Evolutionary conservation across 2,888 invertebrate genomes (phyloP).

Genomic region (Catocala fraxini): DNA sequence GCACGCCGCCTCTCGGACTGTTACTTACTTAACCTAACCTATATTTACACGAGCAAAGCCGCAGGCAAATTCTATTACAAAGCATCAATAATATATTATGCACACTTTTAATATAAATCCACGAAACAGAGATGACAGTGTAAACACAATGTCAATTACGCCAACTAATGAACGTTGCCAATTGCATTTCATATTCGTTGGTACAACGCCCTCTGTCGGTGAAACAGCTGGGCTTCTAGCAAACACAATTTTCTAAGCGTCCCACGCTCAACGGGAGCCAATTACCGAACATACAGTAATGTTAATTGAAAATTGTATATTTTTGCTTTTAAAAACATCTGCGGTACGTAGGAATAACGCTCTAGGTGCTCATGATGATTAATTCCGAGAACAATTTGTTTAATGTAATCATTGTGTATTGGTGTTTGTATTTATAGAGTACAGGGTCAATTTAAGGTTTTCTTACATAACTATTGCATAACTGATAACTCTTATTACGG

Average conservation of each 20-base stretch:
- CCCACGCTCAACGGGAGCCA: slow-evolving; percentile 8
- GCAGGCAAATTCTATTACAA: too few relatives aligned
- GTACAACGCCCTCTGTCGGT: slow-evolving; percentile 4
- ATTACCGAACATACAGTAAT: slow-evolving; percentile 16
- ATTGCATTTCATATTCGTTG: slow-evolving; percentile 26
- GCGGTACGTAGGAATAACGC: background rate
- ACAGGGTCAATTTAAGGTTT: background rate
- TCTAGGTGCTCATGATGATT: too few relatives aligned
- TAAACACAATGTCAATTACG: slow-evolving; percentile 4
- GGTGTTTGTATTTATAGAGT: too few relatives aligned
- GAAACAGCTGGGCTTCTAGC: slow-evolving; percentile 6
- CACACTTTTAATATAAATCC: background rate
- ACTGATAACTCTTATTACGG: too few relatives aligned
- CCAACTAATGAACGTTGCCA: slow-evolving; percentile 7
- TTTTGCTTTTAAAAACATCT: slow-evolving; percentile 5
- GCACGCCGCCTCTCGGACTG: too few relatives aligned
- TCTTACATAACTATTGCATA: background rate
- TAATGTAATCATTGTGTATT: too few relatives aligned
- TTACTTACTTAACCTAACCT: too few relatives aligned
- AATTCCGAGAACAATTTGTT: too few relatives aligned
- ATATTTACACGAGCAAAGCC: too few relatives aligned
- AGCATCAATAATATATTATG: too few relatives aligned
- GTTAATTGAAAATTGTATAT: slow-evolving; percentile 22
- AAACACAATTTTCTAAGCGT: slow-evolving; percentile 13
- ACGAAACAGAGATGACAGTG: background rate